Evolutionary conservation across 1,140 invertebrate species (phyloP), one percentile per base, ranked within the genome.

Genomic region (Heliconius melpomene): DNA sequence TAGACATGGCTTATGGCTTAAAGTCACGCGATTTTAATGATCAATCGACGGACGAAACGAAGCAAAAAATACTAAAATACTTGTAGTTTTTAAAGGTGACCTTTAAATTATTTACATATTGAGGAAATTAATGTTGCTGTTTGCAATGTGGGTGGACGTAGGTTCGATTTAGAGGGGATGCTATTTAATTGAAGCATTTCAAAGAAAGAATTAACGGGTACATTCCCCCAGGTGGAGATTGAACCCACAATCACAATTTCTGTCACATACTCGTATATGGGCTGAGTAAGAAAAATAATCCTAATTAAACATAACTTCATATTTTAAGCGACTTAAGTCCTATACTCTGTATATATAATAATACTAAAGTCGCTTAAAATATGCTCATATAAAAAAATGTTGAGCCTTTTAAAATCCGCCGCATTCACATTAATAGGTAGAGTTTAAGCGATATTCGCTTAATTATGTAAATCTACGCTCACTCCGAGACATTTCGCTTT

Each of bases 11-110:
- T 93, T 88, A 93, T 91, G 86, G 87, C 82, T 75, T 73, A 74
- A 40, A 88, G 90, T 90, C 90, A 93, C 91, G 91, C 90, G 85
- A 93, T 83, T 82, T 88, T 93, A 93, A 93, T 91, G 89, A 91
- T 91, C 86, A 89, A 89, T 66, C 60, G 23, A 66, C 23, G 60
- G 26, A 66, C 5, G 60, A 26, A 66, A 26, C 29, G 3, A 29
- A 66, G 26, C 60, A 66, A 66, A 66, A 66, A 29, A 66, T 29
- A 29, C 3, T 29, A 26, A 29, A 18, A 6, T 66, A 26, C 3
- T 29, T 66, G 60, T 66, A 29, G 26, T 29, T 66, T 66, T 29
- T 29, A 29, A 29, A 29, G 26, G n/a, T 29, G 13, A 66, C 26
- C 23, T 66, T 66, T 66, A 26, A 29, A 29, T 16, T 66, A 29